These are phyloP conservation scores for Darevskia mixta DNA, from an alignment of 2,797 vertebrate genomes.

Conservation along the genomic window DNA sequence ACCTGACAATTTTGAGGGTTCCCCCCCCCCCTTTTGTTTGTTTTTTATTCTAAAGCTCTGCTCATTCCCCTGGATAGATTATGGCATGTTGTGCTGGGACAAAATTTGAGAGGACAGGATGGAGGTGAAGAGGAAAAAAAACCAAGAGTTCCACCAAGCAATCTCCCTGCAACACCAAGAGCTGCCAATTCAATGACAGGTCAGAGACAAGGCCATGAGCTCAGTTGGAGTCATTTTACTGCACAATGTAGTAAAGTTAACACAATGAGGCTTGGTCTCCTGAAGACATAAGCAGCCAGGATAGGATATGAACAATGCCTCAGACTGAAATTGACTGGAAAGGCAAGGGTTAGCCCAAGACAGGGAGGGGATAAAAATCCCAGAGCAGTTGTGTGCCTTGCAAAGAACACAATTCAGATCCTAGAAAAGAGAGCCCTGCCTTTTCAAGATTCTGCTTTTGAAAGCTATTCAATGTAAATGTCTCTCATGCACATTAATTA, in stretches of 20 bases:
- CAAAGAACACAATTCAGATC: slow-evolving; percentile 21
- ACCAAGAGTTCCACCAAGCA: slow-evolving; percentile 12
- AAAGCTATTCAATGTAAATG: slow-evolving; percentile 63
- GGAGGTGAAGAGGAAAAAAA: background rate
- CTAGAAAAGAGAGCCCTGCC: background rate
- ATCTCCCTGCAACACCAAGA: background rate
- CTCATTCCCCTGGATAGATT: background rate
- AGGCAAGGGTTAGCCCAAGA: slow-evolving; percentile 7
- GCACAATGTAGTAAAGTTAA: background rate
- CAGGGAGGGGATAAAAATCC: background rate
- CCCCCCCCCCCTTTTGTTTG: too few relatives aligned
- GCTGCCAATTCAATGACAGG: background rate
- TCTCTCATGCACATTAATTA: slow-evolving; percentile 64
- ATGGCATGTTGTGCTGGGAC: background rate
- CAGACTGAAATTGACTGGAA: slow-evolving; percentile 15
- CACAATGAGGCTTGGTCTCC: slow-evolving; percentile 9
- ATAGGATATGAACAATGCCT: slow-evolving; percentile 14
- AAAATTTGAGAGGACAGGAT: background rate
- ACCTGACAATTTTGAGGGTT: background rate
- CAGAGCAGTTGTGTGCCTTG: slow-evolving; percentile 7
- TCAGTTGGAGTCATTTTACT: background rate
- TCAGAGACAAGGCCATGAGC: background rate
- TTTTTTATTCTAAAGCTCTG: background rate
- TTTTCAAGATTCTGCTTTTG: slow-evolving; percentile 24
- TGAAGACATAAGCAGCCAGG: background rate